Conservation (phyloP, 2,797 vertebrate species). For the Schizothorax lantsangensis region DNA sequence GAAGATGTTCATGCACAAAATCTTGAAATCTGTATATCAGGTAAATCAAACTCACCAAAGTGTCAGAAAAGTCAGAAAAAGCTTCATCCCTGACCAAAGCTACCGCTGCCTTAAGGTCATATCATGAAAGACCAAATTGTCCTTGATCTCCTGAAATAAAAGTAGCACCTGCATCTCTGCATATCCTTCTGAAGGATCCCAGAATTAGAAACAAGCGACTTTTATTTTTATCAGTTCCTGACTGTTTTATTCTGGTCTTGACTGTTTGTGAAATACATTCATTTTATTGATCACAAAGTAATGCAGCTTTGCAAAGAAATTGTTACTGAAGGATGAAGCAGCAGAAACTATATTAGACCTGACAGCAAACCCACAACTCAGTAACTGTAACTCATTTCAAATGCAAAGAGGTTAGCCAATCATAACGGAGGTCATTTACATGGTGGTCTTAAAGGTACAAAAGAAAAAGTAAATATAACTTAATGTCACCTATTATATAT, state of each 20-base stretch:
- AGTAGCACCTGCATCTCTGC: constrained; percentile 19
- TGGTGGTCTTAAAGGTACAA: neutral
- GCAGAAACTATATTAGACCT: neutral
- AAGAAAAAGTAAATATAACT: neutral
- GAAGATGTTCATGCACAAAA: neutral
- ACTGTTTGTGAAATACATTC: neutral
- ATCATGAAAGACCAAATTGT: constrained; percentile 13
- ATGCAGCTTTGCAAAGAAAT: neutral
- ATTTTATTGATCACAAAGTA: neutral
- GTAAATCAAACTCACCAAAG: neutral
- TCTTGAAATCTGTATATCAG: neutral
- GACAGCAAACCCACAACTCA: neutral
- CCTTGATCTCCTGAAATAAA: constrained; percentile 19
- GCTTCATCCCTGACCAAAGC: constrained; percentile 5
- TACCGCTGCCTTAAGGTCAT: neutral
- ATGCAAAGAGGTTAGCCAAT: neutral
- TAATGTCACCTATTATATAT: neutral
- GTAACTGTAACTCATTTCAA: neutral
- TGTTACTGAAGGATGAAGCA: neutral
- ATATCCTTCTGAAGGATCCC: constrained; percentile 15
- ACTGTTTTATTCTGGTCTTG: neutral
- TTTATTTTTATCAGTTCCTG: neutral
- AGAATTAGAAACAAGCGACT: neutral
- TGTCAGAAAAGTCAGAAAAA: constrained; percentile 21
- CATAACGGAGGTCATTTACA: neutral